Evolutionary conservation across 2,797 vertebrate genomes (phyloP), one percentile per base, ranked within the genome.

Genomic region (Alosa sapidissima): DNA sequence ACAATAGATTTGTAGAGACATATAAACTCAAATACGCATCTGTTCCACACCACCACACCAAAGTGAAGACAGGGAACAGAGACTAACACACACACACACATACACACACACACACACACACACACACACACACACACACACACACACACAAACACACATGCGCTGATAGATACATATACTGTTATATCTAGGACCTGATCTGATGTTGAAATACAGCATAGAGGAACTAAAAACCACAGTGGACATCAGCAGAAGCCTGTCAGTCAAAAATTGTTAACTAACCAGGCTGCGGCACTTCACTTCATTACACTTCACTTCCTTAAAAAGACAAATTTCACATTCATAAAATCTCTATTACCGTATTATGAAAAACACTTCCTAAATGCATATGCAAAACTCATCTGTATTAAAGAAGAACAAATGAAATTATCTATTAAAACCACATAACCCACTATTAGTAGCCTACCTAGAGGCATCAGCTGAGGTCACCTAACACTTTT

Each of bases 41-140:
- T 51, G 49, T 51, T 49, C 0, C 13, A 62, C 1, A 2, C n/a
- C 6, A 62, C 58, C 3, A 54, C 5, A 62, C 36, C 81, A 81
- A 82, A 62, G 81, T 83, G 83, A 49, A 85, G 33, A 85, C 78
- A 85, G 92, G 93, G 93, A 93, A 91, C 89, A 92, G 90, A 88
- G 87, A 86, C 88, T 58, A n/a, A 21, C 87, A 75, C 90, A 88
- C 89, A 89, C 88, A 62, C 84, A 33, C 88, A 85, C 87, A 86
- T 91, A 88, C 92, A 48, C 47, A 58, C 51, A 28, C 81, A 81
- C 81, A 85, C 84, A 87, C 75, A 60, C 58, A 75, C 62, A 62
- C 72, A 82, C 13, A 84, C 4, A 81, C 58, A 81, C 13, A 60
- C 9, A 47, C 72, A 82, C 82, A 83, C 0, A 62, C 48, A 84